These are phyloP conservation scores for Bucco capensis DNA, from an alignment of 2,113 vertebrate species.

Conservation along the genomic window DNA sequence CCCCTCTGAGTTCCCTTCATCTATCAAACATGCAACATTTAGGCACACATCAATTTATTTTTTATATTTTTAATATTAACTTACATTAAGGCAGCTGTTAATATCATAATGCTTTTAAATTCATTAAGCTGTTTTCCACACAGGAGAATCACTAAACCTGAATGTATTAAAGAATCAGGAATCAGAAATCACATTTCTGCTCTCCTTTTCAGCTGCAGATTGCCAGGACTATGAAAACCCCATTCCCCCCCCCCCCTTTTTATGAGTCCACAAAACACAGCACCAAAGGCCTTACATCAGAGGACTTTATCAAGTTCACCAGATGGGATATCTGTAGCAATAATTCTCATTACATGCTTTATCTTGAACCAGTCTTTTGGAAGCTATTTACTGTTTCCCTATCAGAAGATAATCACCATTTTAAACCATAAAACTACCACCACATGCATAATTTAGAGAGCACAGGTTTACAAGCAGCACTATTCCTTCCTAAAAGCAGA, in stretches of 20 bases:
- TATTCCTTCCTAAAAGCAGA: conserved; percentile 5
- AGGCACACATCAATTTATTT: neutral
- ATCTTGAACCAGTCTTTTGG: neutral
- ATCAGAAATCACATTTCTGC: neutral
- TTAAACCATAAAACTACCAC: neutral
- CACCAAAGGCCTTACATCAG: neutral
- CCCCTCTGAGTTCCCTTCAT: too few species aligned
- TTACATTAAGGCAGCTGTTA: neutral
- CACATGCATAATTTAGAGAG: neutral
- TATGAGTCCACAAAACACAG: neutral
- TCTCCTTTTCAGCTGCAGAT: neutral
- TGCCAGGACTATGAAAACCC: neutral
- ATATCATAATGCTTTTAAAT: neutral
- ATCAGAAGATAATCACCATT: neutral
- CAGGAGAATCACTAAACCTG: neutral
- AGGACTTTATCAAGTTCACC: neutral
- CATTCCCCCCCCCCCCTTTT: neutral
- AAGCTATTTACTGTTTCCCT: neutral
- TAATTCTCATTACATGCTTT: neutral
- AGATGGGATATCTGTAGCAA: neutral
- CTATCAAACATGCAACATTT: too few species aligned
- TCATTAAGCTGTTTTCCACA: neutral
- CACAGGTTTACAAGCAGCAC: neutral
- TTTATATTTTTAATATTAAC: neutral
- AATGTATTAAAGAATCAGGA: neutral